Evolutionary conservation across 30 jellyfish, hydroid and myxozoan genomes (phyloP).

Genomic region (Phacellophora camtschatica): DNA sequence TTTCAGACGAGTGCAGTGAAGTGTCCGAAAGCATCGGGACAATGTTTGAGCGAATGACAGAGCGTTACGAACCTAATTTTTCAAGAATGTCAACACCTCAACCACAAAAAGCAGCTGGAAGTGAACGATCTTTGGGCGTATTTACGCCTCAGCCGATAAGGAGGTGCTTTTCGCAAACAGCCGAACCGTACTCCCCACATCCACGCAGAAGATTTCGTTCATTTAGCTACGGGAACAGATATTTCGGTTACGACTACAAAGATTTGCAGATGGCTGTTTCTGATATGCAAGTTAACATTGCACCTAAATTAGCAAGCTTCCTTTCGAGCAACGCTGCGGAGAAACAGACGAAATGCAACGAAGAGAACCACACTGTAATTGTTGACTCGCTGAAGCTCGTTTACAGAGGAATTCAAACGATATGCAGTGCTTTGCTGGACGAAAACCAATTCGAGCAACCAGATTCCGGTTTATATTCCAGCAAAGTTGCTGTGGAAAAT

Average conservation of each 20-base stretch:
- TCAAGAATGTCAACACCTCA: constrained; percentile 68
- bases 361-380: constrained; percentile 55
- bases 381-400: constrained; percentile 70
- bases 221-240: constrained; percentile 7
- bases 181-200: constrained; percentile 76
- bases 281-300: constrained; percentile 79
- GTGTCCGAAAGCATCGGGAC: constrained; percentile 24
- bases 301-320: constrained; percentile 64
- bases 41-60: constrained; percentile 21
- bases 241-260: constrained; percentile 35
- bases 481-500: constrained; percentile 22
- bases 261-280: constrained; percentile 74
- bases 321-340: constrained; percentile 30
- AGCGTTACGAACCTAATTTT: constrained; percentile 15
- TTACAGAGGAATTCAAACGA: constrained; percentile 64
- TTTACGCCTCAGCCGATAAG: constrained; percentile 68
- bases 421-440: constrained; percentile 72
- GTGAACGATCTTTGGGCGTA: background rate
- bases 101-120: constrained; percentile 3
- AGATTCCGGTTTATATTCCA: background rate
- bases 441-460: constrained; percentile 66
- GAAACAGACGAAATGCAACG: constrained; percentile 40
- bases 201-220: constrained; percentile 66
- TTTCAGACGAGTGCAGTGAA: constrained; percentile 55
- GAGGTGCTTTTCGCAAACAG: constrained; percentile 47